These are phyloP conservation scores for Agrochola lota DNA, from an alignment of 2,888 invertebrate genomes.

Conservation along the genomic window DNA sequence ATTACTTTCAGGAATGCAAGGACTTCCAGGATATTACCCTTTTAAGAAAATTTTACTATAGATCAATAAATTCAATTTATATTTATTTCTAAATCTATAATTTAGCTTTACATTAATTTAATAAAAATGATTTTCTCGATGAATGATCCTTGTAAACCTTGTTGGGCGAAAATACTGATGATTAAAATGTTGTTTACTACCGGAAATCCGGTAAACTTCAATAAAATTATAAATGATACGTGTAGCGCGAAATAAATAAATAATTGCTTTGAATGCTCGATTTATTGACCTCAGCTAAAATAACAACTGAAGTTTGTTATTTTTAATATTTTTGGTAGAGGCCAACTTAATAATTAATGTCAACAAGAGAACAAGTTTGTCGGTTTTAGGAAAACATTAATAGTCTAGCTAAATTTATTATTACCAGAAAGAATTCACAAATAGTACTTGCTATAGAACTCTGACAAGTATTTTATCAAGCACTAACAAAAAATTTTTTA, in stretches of 20 bases:
- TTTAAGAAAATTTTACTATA: too few species aligned
- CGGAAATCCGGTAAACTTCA: constrained; percentile 32
- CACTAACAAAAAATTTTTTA: too few species aligned
- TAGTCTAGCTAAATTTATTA: not conserved
- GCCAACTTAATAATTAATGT: not conserved
- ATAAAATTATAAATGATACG: constrained; percentile 9
- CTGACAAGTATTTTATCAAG: not conserved
- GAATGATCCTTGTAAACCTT: not conserved
- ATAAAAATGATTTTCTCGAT: not conserved
- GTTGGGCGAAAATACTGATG: not conserved
- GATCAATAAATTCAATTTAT: too few species aligned
- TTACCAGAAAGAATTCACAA: not conserved
- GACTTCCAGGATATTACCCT: too few species aligned
- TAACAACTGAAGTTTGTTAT: not conserved
- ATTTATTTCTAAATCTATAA: too few species aligned
- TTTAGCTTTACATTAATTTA: too few species aligned
- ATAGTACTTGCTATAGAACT: not conserved
- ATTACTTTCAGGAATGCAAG: too few species aligned
- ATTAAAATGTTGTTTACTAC: not conserved
- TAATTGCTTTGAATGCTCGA: constrained; percentile 9
- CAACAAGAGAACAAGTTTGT: not conserved
- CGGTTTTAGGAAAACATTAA: not conserved
- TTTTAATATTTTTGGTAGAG: not conserved
- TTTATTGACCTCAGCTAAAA: constrained; percentile 22
- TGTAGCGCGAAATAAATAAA: not conserved